Evolutionary conservation across 2,113 vertebrate species (phyloP).

Genomic region (Bufo gargarizans): DNA sequence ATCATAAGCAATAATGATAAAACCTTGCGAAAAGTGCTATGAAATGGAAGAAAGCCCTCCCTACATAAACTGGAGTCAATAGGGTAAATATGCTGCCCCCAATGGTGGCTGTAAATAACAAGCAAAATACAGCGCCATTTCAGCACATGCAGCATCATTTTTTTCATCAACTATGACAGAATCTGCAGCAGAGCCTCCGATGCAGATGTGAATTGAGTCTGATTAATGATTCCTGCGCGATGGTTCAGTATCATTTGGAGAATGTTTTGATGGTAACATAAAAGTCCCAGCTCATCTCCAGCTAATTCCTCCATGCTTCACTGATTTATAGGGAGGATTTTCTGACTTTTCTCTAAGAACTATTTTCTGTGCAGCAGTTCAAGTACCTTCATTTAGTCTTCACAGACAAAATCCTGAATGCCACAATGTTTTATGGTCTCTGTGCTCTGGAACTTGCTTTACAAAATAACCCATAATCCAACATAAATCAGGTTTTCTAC

Average conservation of each 20-base stretch:
- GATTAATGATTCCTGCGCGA: slow-evolving; percentile 62
- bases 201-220: slow-evolving; percentile 58
- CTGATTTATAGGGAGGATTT: slow-evolving; percentile 43
- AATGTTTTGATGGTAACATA: not conserved
- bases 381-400: not conserved
- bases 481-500: slow-evolving; percentile 11
- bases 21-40: too few species aligned
- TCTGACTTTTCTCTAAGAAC: slow-evolving; percentile 59
- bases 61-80: too few species aligned
- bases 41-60: too few species aligned
- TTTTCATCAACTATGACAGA: too few species aligned
- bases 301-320: slow-evolving; percentile 15
- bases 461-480: slow-evolving; percentile 38
- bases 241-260: slow-evolving; percentile 54
- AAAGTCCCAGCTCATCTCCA: slow-evolving; percentile 34
- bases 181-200: not conserved
- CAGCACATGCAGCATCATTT: too few species aligned
- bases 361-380: slow-evolving; percentile 4
- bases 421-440: not conserved
- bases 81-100: too few species aligned
- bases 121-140: too few species aligned
- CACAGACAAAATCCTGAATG: slow-evolving; percentile 9
- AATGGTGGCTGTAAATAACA: too few species aligned
- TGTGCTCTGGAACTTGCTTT: fast-evolving
- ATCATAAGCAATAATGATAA: too few species aligned